Base-by-base conservation (phyloP, 2,888 invertebrate genomes). In the Nipponacmea schrenckii region DNA sequence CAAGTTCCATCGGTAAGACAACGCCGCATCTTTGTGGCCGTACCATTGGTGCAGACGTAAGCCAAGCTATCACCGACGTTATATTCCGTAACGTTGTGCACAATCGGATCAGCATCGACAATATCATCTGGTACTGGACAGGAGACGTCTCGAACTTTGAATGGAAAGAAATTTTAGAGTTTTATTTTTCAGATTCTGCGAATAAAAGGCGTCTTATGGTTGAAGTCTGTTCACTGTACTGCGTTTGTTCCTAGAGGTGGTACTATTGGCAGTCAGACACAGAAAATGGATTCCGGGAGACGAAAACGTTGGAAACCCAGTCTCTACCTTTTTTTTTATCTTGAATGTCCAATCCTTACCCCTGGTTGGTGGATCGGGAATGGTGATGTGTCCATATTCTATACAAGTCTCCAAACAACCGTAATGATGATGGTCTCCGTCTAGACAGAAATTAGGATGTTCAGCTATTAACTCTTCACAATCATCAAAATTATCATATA, bases 401-500 rank as follows among this genome's bases (percentile, higher is more conserved):
- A 56, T 24, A 0, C 56, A 56, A 56, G 56, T 56, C 20, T 7
- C 24, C 20, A 56, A 20, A 20, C 56, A 56, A 12, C 56, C 56
- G 4, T 14, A 24, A 56, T 56, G 56, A 24, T 56, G 56, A 14
- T 56, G 20, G 12, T 56, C 56, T 10, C 56, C 56, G 24, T 56
- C 56, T 7, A 56, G 12, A 44, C 68, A 68, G 12, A 56, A 39
- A 31, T 62, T n/a, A 20, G 62, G 17, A 26, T 68, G 20, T 10
- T 14, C 39, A 7, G 5, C 2, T 15, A 68, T 24, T 15, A 27
- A 56, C n/a, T 31, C 68, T 17, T 3, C 17, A 44, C 68, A 68
- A 56, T 68, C 56, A 62, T 56, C 20, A 62, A 39, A 68, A 15
- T 27, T 68, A 27, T 68, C 68, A 56, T 56, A 68, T n/a, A 68